These are phyloP conservation scores for Oxystoma pomonae DNA, from an alignment of 2,888 invertebrate species.

Conservation along the genomic window DNA sequence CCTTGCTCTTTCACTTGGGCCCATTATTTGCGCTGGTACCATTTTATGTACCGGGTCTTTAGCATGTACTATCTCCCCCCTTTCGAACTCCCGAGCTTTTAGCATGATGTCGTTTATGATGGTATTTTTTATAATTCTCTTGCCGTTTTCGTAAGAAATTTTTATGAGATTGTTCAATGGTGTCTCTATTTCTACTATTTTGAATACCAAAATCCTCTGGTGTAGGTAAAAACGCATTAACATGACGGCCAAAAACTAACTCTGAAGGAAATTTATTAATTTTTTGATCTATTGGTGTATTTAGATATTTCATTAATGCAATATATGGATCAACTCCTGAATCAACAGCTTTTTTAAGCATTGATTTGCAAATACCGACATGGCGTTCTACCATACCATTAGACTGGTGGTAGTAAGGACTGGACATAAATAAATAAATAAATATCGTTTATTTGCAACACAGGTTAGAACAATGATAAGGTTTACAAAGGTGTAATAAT, in stretches of 20 bases:
- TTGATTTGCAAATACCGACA: conserved; percentile 9
- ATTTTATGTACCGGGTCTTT: background rate
- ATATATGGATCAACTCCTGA: conserved; percentile 6
- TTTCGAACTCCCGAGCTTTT: background rate
- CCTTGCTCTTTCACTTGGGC: background rate
- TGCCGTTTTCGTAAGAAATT: background rate
- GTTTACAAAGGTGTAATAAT: too few relatives aligned
- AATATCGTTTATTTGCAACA: too few relatives aligned
- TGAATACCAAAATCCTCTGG: conserved; percentile 5
- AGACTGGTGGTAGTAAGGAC: conserved; percentile 13
- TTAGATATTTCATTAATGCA: conserved; percentile 2
- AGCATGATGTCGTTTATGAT: conserved; percentile 2
- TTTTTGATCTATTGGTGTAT: background rate
- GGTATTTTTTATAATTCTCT: background rate
- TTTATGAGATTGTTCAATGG: background rate
- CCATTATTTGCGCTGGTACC: background rate
- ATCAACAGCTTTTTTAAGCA: conserved; percentile 13
- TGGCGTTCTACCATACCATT: conserved; percentile 17
- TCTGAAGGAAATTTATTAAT: conserved; percentile 4
- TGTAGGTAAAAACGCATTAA: background rate
- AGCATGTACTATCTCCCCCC: background rate
- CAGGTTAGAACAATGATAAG: too few relatives aligned
- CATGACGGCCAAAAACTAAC: conserved; percentile 1
- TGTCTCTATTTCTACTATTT: background rate
- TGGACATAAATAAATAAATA: conserved; percentile 12